Base-by-base conservation (phyloP, 2,888 invertebrate genomes). In the Crematogaster levior region DNA sequence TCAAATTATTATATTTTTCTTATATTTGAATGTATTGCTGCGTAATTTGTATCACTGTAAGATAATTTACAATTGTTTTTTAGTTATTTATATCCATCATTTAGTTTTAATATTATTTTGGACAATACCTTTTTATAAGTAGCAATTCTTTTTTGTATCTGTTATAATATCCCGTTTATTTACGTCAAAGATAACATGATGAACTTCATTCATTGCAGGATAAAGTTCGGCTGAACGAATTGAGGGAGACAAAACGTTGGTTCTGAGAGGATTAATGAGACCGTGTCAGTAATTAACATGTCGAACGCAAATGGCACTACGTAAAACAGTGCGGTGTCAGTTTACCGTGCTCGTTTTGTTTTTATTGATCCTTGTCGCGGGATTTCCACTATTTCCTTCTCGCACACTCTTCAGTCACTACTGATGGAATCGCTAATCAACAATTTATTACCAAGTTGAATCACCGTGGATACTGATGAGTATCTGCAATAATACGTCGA, bases 401-500 rank as follows among this genome's bases (percentile, higher is more conserved):
- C 34, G 43, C 68, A 21, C 18, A 46, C 24, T 58, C 15, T 46
- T n/a, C 24, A 56, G 34, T 15, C n/a, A 73, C 46, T 56, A 79
- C 83, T 70, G 68, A 77, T 60, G 63, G 70, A 68, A 61, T 79
- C 66, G 83, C 87, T 90, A 90, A 91, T 91, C 91, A 87, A 84
- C 88, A 88, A 91, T 91, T 90, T 91, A 91, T 88, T 89, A 91
- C 85, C 83, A 86, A 87, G 86, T 85, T 87, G 84, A 83, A 81
- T 77, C 82, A 68, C 53, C 65, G 73, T 34, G 72, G n/a, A 68
- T 72, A 77, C 21, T 53, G 77, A 48, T 61, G 75, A 81, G 30
- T 86, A 72, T 80, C 46, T n/a, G 27, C 37, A 51, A 9, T 58
- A 63, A 83, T 66, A 51, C 73, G 74, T 46, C 30, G 61, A 61